phyloP scores from a whole-genome alignment of 2,888 invertebrate species.

The Trachelus iudaicus region DNA sequence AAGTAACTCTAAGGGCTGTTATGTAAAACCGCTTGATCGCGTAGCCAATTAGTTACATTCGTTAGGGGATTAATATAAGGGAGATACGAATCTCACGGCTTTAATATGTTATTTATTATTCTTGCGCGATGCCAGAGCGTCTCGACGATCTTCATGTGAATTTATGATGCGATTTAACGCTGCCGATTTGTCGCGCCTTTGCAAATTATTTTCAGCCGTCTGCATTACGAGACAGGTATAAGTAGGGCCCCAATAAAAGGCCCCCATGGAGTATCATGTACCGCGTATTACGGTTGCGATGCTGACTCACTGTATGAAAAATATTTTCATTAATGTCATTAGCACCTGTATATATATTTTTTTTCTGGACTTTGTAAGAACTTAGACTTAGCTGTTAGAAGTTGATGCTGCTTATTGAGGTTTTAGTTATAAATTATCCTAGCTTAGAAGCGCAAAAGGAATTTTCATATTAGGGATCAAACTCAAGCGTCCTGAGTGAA shows the following conservation, averaged over 20 bases:
- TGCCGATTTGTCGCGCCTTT: background rate
- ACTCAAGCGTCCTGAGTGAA: constrained; percentile 74
- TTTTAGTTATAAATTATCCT: background rate
- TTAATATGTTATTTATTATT: background rate
- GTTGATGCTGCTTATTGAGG: background rate
- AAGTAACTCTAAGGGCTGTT: background rate
- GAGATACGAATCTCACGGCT: background rate
- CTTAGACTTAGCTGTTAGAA: background rate
- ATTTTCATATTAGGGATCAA: constrained; percentile 67
- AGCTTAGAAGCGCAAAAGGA: constrained; percentile 36
- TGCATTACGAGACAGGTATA: background rate
- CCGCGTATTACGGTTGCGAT: background rate
- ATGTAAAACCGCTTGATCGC: background rate
- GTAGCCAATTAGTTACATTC: background rate
- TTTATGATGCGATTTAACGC: background rate
- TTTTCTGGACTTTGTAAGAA: background rate
- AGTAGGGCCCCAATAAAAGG: background rate
- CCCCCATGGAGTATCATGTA: background rate
- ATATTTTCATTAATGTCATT: background rate
- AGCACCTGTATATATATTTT: background rate
- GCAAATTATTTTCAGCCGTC: background rate
- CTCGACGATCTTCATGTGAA: background rate
- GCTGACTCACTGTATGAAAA: background rate
- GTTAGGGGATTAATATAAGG: background rate
- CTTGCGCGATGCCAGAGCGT: background rate